Percentiles rank a stretch among this genome's conserved stretches.
Conservation (phyloP, 2,797 vertebrate species). For the Mustela erminea region DNA sequence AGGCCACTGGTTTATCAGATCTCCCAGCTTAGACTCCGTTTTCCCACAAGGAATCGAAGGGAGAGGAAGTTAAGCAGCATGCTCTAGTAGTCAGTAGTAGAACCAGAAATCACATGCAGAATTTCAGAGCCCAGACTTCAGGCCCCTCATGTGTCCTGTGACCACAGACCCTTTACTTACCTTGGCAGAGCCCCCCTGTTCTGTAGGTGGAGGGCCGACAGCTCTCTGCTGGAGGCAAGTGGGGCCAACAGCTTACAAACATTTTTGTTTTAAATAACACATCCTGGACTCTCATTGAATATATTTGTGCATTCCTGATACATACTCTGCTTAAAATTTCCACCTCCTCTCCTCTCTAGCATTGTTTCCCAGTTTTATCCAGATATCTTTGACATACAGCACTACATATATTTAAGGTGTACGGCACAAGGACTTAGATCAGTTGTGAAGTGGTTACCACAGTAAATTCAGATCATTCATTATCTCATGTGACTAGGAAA, state of each 20-base stretch:
- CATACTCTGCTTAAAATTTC: background rate
- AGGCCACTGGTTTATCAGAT: background rate
- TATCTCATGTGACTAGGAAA: background rate
- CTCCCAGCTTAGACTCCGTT: background rate
- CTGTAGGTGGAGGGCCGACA: background rate
- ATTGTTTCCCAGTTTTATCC: background rate
- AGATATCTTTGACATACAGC: background rate
- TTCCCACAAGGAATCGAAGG: background rate
- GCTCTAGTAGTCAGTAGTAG: background rate
- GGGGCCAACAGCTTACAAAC: background rate
- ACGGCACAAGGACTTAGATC: background rate
- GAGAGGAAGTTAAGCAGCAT: background rate
- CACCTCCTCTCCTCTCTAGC: background rate
- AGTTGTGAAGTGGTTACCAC: background rate
- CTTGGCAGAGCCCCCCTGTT: background rate
- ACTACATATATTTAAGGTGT: background rate
- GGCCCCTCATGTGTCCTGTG: background rate
- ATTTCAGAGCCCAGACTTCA: background rate
- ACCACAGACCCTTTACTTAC: background rate
- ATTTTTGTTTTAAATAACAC: background rate
- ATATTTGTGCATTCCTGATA: background rate
- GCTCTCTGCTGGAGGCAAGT: background rate
- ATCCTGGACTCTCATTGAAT: background rate
- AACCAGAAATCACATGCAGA: background rate
- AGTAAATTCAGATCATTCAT: background rate